Evolutionary conservation across 1,140 invertebrate genomes (phyloP).

Genomic region (Pogonus chalceus): DNA sequence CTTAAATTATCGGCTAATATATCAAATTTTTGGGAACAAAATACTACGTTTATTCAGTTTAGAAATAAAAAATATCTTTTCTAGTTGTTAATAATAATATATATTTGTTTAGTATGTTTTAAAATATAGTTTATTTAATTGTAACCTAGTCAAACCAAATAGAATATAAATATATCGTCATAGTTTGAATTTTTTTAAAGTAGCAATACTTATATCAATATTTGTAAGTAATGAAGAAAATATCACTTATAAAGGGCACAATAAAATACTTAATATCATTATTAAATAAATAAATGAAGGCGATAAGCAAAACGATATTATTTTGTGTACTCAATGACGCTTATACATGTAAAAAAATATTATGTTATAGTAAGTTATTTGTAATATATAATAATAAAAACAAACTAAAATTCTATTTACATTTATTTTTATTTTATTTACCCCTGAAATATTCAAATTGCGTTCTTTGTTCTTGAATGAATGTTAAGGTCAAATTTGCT

Average conservation of each 20-base stretch:
- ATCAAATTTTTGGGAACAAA: neutral
- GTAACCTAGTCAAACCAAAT: neutral
- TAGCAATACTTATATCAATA: neutral
- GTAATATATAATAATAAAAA: conserved; percentile 4
- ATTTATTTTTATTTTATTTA: neutral
- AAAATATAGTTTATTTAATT: neutral
- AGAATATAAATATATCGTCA: no score
- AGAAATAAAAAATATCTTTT: no score
- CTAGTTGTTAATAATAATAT: neutral
- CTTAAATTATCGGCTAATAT: neutral
- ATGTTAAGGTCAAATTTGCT: neutral
- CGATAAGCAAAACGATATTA: neutral
- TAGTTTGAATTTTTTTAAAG: neutral
- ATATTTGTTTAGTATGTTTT: neutral
- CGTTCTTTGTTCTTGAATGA: neutral
- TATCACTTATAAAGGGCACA: conserved; percentile 5
- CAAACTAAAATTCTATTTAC: neutral
- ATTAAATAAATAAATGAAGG: neutral
- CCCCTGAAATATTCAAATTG: neutral
- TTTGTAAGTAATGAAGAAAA: neutral
- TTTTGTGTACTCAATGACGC: conserved; percentile 5
- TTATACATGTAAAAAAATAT: conserved; percentile 2
- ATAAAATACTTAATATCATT: conserved; percentile 5
- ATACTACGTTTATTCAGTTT: neutral
- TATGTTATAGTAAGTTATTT: conserved; percentile 1